phyloP scores from a whole-genome alignment of 2,113 vertebrate species.

The Coturnix japonica region DNA sequence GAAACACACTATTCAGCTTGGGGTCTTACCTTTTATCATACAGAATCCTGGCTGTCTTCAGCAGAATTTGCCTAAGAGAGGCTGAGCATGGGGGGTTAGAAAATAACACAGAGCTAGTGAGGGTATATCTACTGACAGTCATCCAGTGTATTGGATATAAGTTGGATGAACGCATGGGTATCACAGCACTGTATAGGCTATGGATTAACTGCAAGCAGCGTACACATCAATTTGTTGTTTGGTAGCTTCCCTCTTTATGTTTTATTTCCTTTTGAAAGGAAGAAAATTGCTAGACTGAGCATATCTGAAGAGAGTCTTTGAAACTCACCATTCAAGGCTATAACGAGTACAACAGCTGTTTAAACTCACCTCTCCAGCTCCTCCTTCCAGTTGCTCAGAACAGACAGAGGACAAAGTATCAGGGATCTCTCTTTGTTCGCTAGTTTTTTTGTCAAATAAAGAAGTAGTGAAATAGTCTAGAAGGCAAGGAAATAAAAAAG shows the following conservation, averaged over 20 bases:
- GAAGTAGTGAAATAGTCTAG: slow-evolving; percentile 88
- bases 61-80: slow-evolving; percentile 10
- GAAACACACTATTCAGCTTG: neutral
- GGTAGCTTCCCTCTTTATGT: neutral
- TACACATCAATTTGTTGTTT: neutral
- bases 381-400: slow-evolving; percentile 90
- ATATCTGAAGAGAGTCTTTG: neutral
- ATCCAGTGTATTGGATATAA: neutral
- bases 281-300: neutral
- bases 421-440: slow-evolving; percentile 82
- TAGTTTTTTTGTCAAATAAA: slow-evolving; percentile 81
- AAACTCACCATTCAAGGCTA: neutral
- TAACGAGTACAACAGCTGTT: neutral
- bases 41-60: slow-evolving; percentile 36
- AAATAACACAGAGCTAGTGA: neutral
- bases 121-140: neutral
- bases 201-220: neutral
- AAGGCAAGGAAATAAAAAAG: slow-evolving; percentile 33
- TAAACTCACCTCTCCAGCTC: slow-evolving; percentile 84
- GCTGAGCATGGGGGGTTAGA: slow-evolving; percentile 26
- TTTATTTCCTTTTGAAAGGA: neutral
- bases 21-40: slow-evolving; percentile 18
- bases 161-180: neutral
- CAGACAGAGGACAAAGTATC: slow-evolving; percentile 89
- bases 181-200: neutral